These are phyloP conservation scores for Plectropomus leopardus DNA, from an alignment of 2,113 vertebrate species.

Conservation along the genomic window DNA sequence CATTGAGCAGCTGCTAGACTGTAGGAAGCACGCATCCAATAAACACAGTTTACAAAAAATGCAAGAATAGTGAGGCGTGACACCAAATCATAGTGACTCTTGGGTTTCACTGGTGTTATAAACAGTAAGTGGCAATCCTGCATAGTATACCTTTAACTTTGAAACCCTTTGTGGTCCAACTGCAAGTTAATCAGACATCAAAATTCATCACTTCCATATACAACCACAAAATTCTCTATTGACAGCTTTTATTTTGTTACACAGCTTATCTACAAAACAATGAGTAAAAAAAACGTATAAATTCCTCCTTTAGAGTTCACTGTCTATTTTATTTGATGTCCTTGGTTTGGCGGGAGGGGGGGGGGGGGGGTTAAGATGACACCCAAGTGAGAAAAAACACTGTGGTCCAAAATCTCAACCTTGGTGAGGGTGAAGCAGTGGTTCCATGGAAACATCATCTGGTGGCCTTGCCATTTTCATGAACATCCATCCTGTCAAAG, in stretches of 20 bases:
- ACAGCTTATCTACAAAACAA: constrained; percentile 80
- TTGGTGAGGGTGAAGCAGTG: not conserved
- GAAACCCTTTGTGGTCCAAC: too few species aligned
- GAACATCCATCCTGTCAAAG: constrained; percentile 90
- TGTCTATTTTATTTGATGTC: constrained; percentile 29
- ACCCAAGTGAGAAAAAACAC: constrained; percentile 39
- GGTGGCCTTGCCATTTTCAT: constrained; percentile 95
- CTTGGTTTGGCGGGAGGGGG: too few species aligned
- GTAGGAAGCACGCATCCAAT: too few species aligned
- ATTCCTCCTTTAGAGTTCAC: constrained; percentile 54
- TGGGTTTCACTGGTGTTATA: too few species aligned
- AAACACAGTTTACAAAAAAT: too few species aligned
- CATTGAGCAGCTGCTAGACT: too few species aligned
- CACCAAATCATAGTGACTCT: too few species aligned
- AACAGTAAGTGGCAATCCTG: too few species aligned
- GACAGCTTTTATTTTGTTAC: constrained; percentile 76
- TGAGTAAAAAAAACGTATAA: constrained; percentile 74
- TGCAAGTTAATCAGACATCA: not conserved
- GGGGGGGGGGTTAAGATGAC: not conserved
- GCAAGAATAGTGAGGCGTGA: too few species aligned
- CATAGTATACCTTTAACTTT: too few species aligned
- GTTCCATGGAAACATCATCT: constrained; percentile 85
- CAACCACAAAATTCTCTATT: constrained; percentile 40
- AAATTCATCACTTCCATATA: not conserved
- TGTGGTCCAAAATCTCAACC: constrained; percentile 46